phyloP scores from a whole-genome alignment of 2,797 vertebrate species.

The Spinibarbus caldwelli region DNA sequence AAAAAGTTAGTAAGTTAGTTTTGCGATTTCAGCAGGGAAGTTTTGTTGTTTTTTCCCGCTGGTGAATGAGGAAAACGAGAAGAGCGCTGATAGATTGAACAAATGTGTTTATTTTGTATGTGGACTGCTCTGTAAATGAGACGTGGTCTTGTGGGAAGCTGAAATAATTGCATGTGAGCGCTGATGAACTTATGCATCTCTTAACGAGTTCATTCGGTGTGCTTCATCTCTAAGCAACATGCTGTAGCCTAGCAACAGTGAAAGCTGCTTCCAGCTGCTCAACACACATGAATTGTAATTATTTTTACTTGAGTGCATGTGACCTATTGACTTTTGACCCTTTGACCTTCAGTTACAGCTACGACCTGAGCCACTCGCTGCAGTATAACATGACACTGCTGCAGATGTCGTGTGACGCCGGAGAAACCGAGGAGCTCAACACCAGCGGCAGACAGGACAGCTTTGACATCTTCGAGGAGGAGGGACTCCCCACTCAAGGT shows the following conservation, averaged over 20 bases:
- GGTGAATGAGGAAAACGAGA: background rate
- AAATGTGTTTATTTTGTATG: background rate
- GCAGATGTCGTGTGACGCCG: conserved; percentile 84
- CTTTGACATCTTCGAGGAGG: conserved; percentile 99
- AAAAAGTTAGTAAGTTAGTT: too few species aligned
- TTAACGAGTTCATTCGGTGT: background rate
- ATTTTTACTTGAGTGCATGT: conserved; percentile 15
- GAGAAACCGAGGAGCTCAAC: conserved; percentile 79
- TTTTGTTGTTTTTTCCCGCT: too few species aligned
- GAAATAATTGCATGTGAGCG: background rate
- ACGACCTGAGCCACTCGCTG: conserved; percentile 96
- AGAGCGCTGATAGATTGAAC: background rate
- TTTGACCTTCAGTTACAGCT: conserved; percentile 88
- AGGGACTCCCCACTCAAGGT: conserved; percentile 90
- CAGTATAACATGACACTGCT: conserved; percentile 94
- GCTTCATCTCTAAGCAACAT: background rate
- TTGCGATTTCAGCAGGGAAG: too few species aligned
- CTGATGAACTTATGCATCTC: background rate
- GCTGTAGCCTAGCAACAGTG: conserved; percentile 5
- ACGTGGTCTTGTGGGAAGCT: background rate
- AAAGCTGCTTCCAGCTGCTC: background rate
- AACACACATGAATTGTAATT: too few species aligned
- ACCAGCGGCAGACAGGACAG: conserved; percentile 84
- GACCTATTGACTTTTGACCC: conserved; percentile 29
- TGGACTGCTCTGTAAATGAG: background rate